A percentile compares a stretch with the other conserved stretches of the same genome.
Conservation (phyloP, 2,113 vertebrate genomes). For the Pachycephala philippinensis region DNA sequence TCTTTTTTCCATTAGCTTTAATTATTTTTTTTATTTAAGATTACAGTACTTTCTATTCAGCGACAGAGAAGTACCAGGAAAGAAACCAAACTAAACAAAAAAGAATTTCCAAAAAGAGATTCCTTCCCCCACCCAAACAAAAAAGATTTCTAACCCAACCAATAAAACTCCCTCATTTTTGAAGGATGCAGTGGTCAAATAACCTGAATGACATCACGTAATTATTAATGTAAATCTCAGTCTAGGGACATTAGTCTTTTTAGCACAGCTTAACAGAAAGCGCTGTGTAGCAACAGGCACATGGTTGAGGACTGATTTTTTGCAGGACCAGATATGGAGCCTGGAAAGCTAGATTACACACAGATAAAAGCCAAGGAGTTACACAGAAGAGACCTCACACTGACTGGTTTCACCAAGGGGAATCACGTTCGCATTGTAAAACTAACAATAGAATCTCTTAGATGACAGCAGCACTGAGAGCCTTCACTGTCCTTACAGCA, state of each 20-base stretch:
- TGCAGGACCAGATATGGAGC: not conserved
- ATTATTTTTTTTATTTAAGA: not conserved
- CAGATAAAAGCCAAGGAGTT: not conserved
- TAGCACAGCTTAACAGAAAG: not conserved
- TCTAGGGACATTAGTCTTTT: not conserved
- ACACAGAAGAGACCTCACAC: not conserved
- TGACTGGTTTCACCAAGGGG: not conserved
- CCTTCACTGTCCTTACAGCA: not conserved
- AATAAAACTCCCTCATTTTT: not conserved
- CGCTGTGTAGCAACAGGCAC: not conserved
- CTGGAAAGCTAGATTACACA: not conserved
- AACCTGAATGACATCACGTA: not conserved
- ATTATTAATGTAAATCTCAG: not conserved
- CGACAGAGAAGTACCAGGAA: not conserved
- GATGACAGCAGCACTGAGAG: not conserved
- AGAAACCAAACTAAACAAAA: accelerated
- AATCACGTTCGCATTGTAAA: not conserved
- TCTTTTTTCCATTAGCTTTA: not conserved
- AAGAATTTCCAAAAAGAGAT: not conserved
- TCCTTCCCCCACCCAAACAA: accelerated
- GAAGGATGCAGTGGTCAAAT: not conserved
- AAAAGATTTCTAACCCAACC: not conserved
- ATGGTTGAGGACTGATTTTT: not conserved
- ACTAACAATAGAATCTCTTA: not conserved
- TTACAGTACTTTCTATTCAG: not conserved